These are phyloP conservation scores for Mobula birostris DNA, from an alignment of 2,113 vertebrate species.

Conservation along the genomic window DNA sequence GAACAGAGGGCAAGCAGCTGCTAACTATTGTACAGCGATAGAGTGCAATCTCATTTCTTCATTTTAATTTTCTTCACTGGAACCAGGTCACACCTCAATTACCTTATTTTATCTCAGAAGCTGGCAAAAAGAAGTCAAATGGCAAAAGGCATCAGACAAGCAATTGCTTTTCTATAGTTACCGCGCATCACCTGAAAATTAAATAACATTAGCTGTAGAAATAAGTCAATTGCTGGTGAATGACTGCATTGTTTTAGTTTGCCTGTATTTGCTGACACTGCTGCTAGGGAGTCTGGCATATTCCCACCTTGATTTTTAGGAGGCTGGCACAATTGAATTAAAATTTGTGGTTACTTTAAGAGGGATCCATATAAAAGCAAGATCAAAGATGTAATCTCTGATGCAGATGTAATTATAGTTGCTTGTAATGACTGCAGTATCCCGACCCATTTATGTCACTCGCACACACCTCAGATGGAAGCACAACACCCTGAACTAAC, in stretches of 20 bases:
- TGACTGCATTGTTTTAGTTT: neutral
- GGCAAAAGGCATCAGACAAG: neutral
- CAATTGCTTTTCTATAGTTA: neutral
- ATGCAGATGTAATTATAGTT: neutral
- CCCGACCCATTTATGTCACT: neutral
- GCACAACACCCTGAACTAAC: neutral
- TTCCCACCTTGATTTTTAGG: no score
- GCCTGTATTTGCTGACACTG: neutral
- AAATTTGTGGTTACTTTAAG: neutral
- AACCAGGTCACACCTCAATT: neutral
- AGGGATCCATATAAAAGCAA: neutral
- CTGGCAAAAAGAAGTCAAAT: neutral
- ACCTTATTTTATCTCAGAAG: neutral
- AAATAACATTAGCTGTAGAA: neutral
- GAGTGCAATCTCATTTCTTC: neutral
- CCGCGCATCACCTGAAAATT: neutral
- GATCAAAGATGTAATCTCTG: neutral
- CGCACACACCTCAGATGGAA: neutral
- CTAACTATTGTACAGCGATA: neutral
- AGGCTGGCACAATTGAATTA: neutral
- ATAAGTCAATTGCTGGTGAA: no score
- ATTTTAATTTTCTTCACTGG: neutral
- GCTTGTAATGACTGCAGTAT: neutral
- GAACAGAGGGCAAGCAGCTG: neutral
- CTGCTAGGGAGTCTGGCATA: neutral